Evolutionary conservation across 1,140 invertebrate genomes (phyloP).

Genomic region (Drosophila simulans): DNA sequence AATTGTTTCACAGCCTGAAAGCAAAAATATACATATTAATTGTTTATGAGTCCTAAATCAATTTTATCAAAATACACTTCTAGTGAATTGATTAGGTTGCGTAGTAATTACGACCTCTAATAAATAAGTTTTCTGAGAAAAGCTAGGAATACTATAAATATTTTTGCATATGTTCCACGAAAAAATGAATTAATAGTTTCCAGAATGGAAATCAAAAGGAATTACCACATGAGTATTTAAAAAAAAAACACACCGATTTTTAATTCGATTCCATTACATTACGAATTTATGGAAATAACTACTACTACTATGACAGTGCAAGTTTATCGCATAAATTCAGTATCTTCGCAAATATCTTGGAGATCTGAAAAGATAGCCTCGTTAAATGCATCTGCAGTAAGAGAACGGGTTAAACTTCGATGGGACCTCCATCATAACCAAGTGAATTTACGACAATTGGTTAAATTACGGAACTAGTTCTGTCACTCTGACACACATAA

Average conservation of each 20-base stretch:
- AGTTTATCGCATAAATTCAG: background rate
- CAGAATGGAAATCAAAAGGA: too few species aligned
- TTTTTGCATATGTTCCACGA: too few species aligned
- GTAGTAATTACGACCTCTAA: too few species aligned
- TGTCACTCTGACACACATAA: slow-evolving; percentile 27
- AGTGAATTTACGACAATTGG: slow-evolving; percentile 28
- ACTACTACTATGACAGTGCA: background rate
- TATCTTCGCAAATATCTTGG: background rate
- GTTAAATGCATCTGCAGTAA: background rate
- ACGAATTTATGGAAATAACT: background rate
- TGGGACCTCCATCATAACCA: slow-evolving; percentile 21
- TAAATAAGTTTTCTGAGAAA: too few species aligned
- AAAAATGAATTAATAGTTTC: too few species aligned
- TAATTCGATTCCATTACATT: background rate
- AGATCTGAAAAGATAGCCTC: slow-evolving; percentile 1
- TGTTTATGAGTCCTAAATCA: too few species aligned
- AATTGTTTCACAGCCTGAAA: slow-evolving; percentile 84
- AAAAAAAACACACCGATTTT: too few species aligned
- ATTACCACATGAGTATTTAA: too few species aligned
- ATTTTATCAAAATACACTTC: too few species aligned
- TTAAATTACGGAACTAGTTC: slow-evolving; percentile 8
- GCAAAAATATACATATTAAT: background rate
- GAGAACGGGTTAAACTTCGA: background rate
- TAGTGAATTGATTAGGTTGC: too few species aligned
- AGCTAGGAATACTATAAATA: too few species aligned